These are phyloP conservation scores for Steromphala cineraria DNA, from an alignment of 2,888 invertebrate genomes.

Conservation along the genomic window DNA sequence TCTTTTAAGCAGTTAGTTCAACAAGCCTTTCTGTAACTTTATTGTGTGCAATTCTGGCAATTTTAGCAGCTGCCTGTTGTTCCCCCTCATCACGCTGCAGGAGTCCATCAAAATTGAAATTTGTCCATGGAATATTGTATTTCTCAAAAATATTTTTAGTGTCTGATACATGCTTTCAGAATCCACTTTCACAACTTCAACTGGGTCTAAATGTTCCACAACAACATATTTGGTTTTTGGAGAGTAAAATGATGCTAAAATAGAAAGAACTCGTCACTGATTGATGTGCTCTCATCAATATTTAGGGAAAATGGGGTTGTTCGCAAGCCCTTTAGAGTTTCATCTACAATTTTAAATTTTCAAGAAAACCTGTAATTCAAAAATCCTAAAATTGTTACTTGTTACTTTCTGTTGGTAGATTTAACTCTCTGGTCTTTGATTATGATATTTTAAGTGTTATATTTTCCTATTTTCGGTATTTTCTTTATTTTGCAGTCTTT, in stretches of 20 bases:
- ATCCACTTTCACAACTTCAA: neutral
- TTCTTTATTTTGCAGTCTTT: too few species aligned
- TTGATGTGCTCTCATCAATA: constrained; percentile 14
- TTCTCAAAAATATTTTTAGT: neutral
- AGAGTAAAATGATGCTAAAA: too few species aligned
- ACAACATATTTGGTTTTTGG: too few species aligned
- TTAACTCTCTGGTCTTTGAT: too few species aligned
- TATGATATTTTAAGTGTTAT: too few species aligned
- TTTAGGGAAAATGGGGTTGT: constrained; percentile 15
- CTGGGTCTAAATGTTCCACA: neutral
- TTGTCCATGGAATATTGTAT: neutral
- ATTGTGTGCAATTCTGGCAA: too few species aligned
- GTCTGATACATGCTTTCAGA: neutral
- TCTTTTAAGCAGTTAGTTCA: too few species aligned
- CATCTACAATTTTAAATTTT: constrained; percentile 10
- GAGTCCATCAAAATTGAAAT: neutral
- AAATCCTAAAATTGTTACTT: too few species aligned
- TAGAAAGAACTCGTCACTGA: neutral
- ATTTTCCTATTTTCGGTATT: too few species aligned
- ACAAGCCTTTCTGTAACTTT: too few species aligned
- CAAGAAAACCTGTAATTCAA: too few species aligned
- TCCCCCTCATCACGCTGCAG: neutral
- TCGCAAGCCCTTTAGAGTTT: neutral
- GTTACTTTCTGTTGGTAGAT: too few species aligned
- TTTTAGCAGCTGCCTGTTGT: neutral